Evolutionary conservation across 1,140 invertebrate species (phyloP).

Genomic region (Trypoxylus dichotomus): DNA sequence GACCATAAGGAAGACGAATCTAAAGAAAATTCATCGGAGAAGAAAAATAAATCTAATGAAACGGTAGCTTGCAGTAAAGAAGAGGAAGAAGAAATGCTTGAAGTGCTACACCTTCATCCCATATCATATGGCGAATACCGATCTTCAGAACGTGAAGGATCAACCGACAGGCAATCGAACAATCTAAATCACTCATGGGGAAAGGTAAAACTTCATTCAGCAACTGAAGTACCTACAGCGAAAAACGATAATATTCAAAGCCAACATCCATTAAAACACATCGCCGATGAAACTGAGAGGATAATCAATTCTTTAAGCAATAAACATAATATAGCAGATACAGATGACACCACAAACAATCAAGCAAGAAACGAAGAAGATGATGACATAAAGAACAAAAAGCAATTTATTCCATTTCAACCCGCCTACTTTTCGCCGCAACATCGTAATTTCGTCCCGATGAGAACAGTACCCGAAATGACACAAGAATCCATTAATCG

Average conservation of each 20-base stretch:
- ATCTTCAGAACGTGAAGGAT: neutral
- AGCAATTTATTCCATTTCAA: neutral
- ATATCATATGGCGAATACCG: neutral
- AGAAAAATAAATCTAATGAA: conserved; percentile 24
- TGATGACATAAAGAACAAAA: neutral
- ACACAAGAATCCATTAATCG: neutral
- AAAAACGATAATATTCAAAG: neutral
- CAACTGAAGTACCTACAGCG: neutral
- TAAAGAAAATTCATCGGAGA: neutral
- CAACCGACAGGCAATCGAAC: neutral
- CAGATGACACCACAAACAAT: neutral
- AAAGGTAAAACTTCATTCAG: neutral
- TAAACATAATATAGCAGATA: neutral
- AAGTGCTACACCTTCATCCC: conserved; percentile 4
- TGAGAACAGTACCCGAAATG: neutral
- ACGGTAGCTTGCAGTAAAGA: conserved; percentile 26
- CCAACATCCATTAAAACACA: neutral
- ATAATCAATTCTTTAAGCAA: neutral
- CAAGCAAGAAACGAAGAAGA: neutral
- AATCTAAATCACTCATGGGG: neutral
- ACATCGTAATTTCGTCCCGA: neutral
- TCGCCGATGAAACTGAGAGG: neutral
- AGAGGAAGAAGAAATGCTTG: conserved; percentile 8
- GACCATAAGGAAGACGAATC: neutral
- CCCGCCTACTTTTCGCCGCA: neutral